A percentile compares a stretch with the other conserved stretches of the same genome.
Evolutionary conservation across 92 coral and sea anemone species (phyloP).

Genomic region (Bergia puertoricense): DNA sequence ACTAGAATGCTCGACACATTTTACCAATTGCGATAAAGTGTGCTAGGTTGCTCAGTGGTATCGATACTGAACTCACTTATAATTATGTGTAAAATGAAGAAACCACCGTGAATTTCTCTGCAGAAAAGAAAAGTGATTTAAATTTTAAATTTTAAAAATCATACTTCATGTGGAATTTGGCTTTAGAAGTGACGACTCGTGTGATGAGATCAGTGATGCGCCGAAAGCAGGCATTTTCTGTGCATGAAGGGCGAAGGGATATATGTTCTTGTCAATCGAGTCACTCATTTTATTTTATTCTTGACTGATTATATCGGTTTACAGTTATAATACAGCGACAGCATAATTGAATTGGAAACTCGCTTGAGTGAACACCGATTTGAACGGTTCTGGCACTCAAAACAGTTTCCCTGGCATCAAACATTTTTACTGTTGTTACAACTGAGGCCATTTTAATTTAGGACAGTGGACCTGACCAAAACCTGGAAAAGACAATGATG

Average conservation of each 20-base stretch:
- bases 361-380: neutral
- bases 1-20: neutral
- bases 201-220: too few species aligned
- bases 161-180: too few species aligned
- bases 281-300: neutral
- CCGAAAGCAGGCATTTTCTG: too few species aligned
- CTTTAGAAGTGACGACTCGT: too few species aligned
- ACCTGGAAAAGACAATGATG: neutral
- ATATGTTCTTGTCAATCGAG: too few species aligned
- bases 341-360: neutral
- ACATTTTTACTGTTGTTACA: neutral
- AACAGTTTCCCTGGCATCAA: neutral
- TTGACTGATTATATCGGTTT: neutral
- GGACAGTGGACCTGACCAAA: too few species aligned
- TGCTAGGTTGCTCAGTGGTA: neutral
- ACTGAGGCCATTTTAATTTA: too few species aligned
- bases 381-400: neutral
- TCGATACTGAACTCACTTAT: neutral
- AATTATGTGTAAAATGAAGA: neutral
- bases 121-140: too few species aligned
- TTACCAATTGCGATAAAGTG: neutral
- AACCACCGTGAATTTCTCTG: too few species aligned
- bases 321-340: neutral
- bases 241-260: neutral
- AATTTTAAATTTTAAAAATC: too few species aligned